Percentiles rank a stretch among this genome's conserved stretches.
Conservation (phyloP, 2,888 invertebrate species). For the Mimachlamys varia region DNA sequence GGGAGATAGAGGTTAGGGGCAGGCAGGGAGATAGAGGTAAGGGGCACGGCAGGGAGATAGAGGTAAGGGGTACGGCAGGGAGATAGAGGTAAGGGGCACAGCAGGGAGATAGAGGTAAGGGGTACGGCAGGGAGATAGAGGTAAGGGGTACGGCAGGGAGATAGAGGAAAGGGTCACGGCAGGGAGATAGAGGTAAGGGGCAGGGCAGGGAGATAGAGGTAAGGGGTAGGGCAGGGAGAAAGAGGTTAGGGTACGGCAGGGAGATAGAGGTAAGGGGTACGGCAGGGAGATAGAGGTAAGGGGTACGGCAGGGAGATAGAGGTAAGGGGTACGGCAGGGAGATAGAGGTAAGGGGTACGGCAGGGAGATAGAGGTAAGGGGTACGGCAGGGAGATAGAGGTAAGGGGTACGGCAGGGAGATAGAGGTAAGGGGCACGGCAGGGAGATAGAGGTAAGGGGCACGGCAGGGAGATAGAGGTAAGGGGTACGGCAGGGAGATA, state of each 20-base stretch:
- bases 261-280: not conserved
- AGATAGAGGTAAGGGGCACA: not conserved
- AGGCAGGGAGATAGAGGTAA: not conserved
- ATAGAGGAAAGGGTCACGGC: not conserved
- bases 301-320: not conserved
- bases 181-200: not conserved
- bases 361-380: not conserved
- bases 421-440: not conserved
- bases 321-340: too few species aligned
- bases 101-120: not conserved
- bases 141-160: too few species aligned
- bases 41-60: too few species aligned
- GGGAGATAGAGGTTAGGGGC: not conserved
- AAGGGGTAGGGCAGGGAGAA: not conserved
- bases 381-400: not conserved
- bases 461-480: not conserved
- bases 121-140: not conserved
- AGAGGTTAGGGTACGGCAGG: too few species aligned
- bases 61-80: not conserved
- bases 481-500: too few species aligned
- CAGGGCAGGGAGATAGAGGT: not conserved
- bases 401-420: too few species aligned
- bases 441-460: not conserved
- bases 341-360: not conserved
- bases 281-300: not conserved